phyloP scores from a whole-genome alignment of 2,797 vertebrate genomes.

The Danio tinwini region DNA sequence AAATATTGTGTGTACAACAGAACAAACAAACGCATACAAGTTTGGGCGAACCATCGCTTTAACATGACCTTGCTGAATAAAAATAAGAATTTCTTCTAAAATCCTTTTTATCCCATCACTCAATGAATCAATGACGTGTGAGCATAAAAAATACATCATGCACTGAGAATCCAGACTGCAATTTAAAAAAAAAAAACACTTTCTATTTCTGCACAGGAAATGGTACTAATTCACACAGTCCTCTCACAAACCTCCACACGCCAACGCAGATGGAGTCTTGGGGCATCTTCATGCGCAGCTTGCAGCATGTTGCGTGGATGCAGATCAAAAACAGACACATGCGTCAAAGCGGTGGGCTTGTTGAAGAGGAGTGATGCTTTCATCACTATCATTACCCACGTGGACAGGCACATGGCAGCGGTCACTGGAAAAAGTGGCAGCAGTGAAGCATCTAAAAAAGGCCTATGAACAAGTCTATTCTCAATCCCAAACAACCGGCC shows the following conservation, averaged over 20 bases:
- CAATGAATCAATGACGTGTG: not conserved
- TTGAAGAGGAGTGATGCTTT: slow-evolving; percentile 50
- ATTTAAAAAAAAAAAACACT: slow-evolving; percentile 41
- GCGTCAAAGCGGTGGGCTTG: slow-evolving; percentile 52
- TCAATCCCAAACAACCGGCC: not conserved
- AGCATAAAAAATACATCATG: not conserved
- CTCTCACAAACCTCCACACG: slow-evolving; percentile 24
- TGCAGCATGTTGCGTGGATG: slow-evolving; percentile 38
- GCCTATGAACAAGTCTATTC: slow-evolving; percentile 45
- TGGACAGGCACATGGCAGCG: slow-evolving; percentile 22
- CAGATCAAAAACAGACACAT: slow-evolving; percentile 45
- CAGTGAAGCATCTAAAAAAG: slow-evolving; percentile 51
- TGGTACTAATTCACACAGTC: slow-evolving; percentile 44
- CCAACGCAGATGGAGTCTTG: slow-evolving; percentile 51
- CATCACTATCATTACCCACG: slow-evolving; percentile 36
- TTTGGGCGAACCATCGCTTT: too few species aligned
- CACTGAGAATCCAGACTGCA: not conserved
- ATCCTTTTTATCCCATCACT: not conserved
- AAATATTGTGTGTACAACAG: too few species aligned
- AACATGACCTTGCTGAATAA: too few species aligned
- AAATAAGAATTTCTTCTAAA: too few species aligned
- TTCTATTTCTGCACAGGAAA: slow-evolving; percentile 55
- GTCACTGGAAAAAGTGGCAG: slow-evolving; percentile 17
- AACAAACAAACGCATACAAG: too few species aligned
- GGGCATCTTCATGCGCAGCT: slow-evolving; percentile 38